Percentiles rank a stretch among this genome's conserved stretches.
These are phyloP conservation scores for Agriopis marginaria DNA, from an alignment of 2,888 invertebrate genomes.

Conservation along the genomic window DNA sequence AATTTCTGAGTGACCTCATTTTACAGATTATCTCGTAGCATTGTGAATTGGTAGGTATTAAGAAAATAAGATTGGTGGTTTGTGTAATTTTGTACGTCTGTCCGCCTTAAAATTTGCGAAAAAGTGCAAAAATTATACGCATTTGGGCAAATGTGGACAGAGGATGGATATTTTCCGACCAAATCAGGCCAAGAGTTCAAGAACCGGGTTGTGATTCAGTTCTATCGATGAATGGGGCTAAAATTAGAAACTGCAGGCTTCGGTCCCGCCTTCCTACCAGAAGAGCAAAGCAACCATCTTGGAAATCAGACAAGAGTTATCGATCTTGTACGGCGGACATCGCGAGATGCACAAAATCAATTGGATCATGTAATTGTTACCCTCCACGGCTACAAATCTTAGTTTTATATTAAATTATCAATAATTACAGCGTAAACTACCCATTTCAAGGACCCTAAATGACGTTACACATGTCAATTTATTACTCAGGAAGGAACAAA, in stretches of 20 bases:
- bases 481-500: conserved; percentile 72
- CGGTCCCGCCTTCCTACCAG: conserved; percentile 51
- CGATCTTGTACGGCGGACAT: conserved; percentile 54
- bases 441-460: conserved; percentile 59
- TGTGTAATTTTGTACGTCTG: not conserved
- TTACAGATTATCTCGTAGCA: conserved; percentile 2
- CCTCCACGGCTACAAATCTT: conserved; percentile 20
- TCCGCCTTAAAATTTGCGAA: conserved; percentile 5
- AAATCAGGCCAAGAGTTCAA: conserved; percentile 21
- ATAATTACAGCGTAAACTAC: conserved; percentile 51
- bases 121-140: conserved; percentile 18
- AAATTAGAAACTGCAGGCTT: conserved; percentile 56
- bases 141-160: conserved; percentile 10
- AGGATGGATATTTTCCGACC: not conserved
- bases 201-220: conserved; percentile 35
- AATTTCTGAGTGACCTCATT: conserved; percentile 5
- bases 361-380: conserved; percentile 11
- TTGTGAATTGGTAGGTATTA: not conserved
- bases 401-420: conserved; percentile 37
- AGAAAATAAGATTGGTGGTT: not conserved
- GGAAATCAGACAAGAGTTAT: conserved; percentile 63
- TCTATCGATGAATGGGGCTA: conserved; percentile 52
- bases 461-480: conserved; percentile 83
- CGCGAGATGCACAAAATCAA: conserved; percentile 26
- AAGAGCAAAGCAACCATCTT: conserved; percentile 74